Percentiles rank a stretch among this genome's conserved stretches.
Conservation (phyloP, 2,888 invertebrate genomes). For the Drosophila neonasuta region DNA sequence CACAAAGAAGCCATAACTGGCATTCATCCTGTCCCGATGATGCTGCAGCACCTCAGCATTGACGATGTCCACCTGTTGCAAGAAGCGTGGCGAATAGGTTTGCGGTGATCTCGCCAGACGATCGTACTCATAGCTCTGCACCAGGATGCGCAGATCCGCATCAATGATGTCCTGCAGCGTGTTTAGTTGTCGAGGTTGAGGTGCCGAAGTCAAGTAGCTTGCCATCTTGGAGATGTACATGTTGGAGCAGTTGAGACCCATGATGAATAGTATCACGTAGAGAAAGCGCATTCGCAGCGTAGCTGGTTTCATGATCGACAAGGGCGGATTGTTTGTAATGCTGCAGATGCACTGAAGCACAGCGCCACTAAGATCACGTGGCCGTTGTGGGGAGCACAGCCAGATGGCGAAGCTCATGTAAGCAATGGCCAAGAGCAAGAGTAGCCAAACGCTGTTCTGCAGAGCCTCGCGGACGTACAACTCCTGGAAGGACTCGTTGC, state of each 20-base stretch:
- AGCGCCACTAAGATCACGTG: conserved; percentile 61
- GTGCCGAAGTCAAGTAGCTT: conserved; percentile 70
- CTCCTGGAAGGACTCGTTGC: conserved; percentile 64
- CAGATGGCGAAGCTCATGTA: conserved; percentile 67
- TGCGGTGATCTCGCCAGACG: conserved; percentile 26
- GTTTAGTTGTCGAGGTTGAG: conserved; percentile 58
- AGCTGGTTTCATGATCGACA: conserved; percentile 44
- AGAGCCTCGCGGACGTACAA: conserved; percentile 64
- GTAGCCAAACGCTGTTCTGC: conserved; percentile 60
- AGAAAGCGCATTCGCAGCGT: conserved; percentile 65
- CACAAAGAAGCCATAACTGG: conserved; percentile 66
- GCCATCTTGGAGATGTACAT: conserved; percentile 74
- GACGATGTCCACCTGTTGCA: conserved; percentile 52
- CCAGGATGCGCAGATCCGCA: conserved; percentile 61
- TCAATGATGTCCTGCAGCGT: conserved; percentile 68
- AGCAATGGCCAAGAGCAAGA: conserved; percentile 47
- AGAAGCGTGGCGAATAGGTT: conserved; percentile 49
- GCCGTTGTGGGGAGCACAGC: conserved; percentile 64
- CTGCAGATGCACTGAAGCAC: conserved; percentile 70
- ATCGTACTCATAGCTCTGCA: conserved; percentile 58
- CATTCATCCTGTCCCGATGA: conserved; percentile 67
- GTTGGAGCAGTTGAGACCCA: conserved; percentile 71
- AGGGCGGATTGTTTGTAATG: conserved; percentile 57
- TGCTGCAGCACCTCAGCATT: conserved; percentile 43
- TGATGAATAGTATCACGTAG: conserved; percentile 57